phyloP scores from a whole-genome alignment of 1,140 invertebrate genomes.

The Meteorus sp. region DNA sequence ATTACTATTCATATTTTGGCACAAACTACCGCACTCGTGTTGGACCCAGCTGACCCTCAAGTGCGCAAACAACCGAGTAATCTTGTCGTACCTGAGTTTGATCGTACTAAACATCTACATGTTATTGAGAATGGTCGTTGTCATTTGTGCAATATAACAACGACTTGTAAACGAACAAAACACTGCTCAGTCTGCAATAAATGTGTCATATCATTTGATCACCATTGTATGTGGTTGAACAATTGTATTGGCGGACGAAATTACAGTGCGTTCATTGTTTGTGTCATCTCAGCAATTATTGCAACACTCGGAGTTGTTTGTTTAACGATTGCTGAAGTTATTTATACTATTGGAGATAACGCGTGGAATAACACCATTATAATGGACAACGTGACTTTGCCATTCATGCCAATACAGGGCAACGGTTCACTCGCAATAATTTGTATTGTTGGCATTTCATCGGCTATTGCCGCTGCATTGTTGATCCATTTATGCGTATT shows the following conservation, averaged over 20 bases:
- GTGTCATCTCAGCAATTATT: slow-evolving; percentile 80
- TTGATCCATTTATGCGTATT: slow-evolving; percentile 87
- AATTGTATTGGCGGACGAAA: slow-evolving; percentile 92
- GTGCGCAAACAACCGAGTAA: slow-evolving; percentile 62
- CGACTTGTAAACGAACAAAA: slow-evolving; percentile 74
- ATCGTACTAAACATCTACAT: slow-evolving; percentile 82
- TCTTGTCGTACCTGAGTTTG: slow-evolving; percentile 77
- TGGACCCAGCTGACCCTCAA: slow-evolving; percentile 83
- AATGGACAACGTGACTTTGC: slow-evolving; percentile 48
- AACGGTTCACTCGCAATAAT: slow-evolving; percentile 68
- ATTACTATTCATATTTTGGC: slow-evolving; percentile 70
- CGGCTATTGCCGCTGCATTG: slow-evolving; percentile 75
- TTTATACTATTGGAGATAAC: not conserved
- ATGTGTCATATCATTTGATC: slow-evolving; percentile 90
- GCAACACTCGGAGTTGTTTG: slow-evolving; percentile 71
- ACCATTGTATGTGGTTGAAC: slow-evolving; percentile 98
- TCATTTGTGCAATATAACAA: slow-evolving; percentile 87
- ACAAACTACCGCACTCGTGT: slow-evolving; percentile 74
- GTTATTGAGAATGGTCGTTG: slow-evolving; percentile 95
- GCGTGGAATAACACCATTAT: slow-evolving; percentile 16
- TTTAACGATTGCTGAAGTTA: slow-evolving; percentile 42
- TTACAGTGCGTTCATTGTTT: slow-evolving; percentile 84
- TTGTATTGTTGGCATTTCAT: slow-evolving; percentile 67
- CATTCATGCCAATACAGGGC: slow-evolving; percentile 59
- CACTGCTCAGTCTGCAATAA: slow-evolving; percentile 97